These are phyloP conservation scores for Helicoverpa armigera DNA, from an alignment of 1,140 invertebrate genomes.

Conservation along the genomic window DNA sequence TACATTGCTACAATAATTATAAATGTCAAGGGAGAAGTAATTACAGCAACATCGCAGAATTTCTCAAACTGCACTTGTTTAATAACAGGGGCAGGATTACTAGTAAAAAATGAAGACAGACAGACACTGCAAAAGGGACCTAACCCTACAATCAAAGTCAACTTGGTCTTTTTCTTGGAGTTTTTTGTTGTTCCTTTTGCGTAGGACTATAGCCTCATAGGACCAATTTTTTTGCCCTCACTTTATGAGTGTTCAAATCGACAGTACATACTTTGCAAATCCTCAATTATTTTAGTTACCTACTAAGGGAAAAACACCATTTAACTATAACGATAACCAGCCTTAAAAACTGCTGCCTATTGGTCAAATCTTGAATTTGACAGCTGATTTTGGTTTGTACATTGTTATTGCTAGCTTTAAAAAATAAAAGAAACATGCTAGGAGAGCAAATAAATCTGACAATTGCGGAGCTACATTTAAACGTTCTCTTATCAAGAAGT, in stretches of 20 bases:
- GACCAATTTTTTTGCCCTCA: background rate
- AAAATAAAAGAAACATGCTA: background rate
- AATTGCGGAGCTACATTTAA: background rate
- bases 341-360: too few species aligned
- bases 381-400: too few species aligned
- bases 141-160: background rate
- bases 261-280: too few species aligned
- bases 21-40: conserved; percentile 28
- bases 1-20: conserved; percentile 7
- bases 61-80: background rate
- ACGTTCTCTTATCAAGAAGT: conserved; percentile 4
- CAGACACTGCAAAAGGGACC: background rate
- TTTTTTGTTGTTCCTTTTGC: background rate
- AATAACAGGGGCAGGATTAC: background rate
- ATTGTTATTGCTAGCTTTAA: background rate
- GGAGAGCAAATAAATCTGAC: background rate
- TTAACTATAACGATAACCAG: too few species aligned
- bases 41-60: conserved; percentile 7
- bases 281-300: too few species aligned
- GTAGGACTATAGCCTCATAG: background rate
- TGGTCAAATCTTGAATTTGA: too few species aligned
- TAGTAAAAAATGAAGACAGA: background rate
- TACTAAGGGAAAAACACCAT: too few species aligned
- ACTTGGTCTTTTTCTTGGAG: background rate
- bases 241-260: too few species aligned